Percentiles rank a stretch among this genome's conserved stretches.
These are phyloP conservation scores for Apaloderma vittatum DNA, from an alignment of 2,113 vertebrate genomes.

Conservation along the genomic window DNA sequence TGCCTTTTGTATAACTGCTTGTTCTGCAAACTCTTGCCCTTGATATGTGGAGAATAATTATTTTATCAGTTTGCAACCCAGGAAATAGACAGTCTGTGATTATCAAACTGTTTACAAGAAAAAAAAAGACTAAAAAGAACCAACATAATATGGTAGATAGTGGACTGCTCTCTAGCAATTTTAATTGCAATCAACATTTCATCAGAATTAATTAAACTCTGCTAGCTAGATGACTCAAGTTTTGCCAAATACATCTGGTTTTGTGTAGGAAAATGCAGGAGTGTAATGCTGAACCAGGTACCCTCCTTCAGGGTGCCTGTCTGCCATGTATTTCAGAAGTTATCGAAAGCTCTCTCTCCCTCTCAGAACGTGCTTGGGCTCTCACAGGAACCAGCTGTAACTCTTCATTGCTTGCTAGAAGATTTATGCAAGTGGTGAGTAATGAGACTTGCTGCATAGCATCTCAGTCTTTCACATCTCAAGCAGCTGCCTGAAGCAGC, in stretches of 20 bases:
- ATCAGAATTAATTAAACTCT: background rate
- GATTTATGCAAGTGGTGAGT: conserved; percentile 27
- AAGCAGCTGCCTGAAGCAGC: background rate
- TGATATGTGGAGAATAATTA: background rate
- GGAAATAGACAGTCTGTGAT: background rate
- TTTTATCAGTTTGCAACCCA: background rate
- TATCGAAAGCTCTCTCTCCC: background rate
- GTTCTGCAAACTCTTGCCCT: background rate
- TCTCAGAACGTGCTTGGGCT: background rate
- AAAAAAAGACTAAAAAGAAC: background rate
- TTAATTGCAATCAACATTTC: background rate
- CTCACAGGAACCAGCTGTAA: conserved; percentile 5
- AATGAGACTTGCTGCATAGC: background rate
- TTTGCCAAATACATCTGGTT: background rate
- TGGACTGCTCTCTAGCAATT: background rate
- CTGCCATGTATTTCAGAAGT: background rate
- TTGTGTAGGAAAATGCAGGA: background rate
- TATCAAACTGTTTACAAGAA: background rate
- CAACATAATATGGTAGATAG: background rate
- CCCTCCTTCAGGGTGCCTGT: background rate
- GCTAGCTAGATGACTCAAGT: background rate
- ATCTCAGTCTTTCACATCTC: background rate
- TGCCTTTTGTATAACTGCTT: background rate
- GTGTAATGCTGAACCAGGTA: background rate
- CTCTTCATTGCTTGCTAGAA: background rate